Evolutionary conservation across 1,140 invertebrate genomes (phyloP), one percentile per base, ranked within the genome.

Genomic region (Ceratosolen solmsi): DNA sequence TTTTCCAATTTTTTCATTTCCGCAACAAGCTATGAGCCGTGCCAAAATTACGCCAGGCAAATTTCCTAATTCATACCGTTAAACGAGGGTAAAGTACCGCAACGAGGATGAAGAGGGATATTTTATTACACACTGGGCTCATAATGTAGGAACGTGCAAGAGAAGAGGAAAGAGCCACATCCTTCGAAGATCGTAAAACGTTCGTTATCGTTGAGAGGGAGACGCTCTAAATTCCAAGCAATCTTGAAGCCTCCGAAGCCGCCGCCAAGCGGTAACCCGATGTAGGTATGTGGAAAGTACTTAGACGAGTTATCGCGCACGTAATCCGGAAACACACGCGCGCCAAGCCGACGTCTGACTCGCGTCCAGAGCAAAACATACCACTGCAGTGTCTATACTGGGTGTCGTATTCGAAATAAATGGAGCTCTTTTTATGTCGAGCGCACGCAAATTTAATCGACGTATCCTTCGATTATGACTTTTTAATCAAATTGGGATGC

Each of bases 211-310:
- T 41, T 41, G 68, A 38, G 63, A 70, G 46, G 65, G 76, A 72
- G 78, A 72, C 65, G 78, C 54, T 79, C 78, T 79, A 79, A 79
- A 79, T 79, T 79, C 78, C 78, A 72, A 46, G 68, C 78, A 79
- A 79, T 79, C 65, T 79, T 60, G 78, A 68, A 46, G 74, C 58
- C n/a, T 7, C 51, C 41, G 25, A 20, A 15, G 63, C 22, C 27
- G 58, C 25, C 71, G 46, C 72, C 58, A 11, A 77, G n/a, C 38
- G 58, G 25, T 30, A 65, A 75, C 8, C 73, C 73, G 33, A 49
- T 65, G 27, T 46, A 77, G 60, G 41, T 65, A 65, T 49, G 75
- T 77, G 60, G 25, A 77, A n/a, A n/a, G 76, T 51, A 70, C 76
- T 70, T 79, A 68, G 76, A 20, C 46, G 79, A 80, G 70, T 80